Conservation (phyloP, 2,113 vertebrate species). For the Sander lucioperca region DNA sequence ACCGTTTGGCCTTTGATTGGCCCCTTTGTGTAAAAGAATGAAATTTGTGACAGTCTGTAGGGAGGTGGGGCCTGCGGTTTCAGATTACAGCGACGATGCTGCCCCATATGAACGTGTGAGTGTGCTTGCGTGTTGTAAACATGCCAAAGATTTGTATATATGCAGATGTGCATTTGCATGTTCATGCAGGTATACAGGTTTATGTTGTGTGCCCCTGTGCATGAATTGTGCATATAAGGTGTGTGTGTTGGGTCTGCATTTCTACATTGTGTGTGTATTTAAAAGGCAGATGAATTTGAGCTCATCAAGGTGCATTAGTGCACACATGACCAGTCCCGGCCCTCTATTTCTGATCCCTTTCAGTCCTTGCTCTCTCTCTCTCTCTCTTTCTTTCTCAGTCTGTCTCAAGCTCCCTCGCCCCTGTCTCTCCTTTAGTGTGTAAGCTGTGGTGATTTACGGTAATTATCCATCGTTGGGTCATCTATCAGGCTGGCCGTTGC, state of each 20-base stretch:
- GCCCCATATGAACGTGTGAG: conserved; percentile 48
- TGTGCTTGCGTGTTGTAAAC: background rate
- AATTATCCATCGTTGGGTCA: conserved; percentile 98
- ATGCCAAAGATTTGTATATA: background rate
- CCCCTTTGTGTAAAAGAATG: conserved; percentile 55
- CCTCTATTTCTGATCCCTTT: conserved; percentile 72
- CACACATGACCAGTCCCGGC: conserved; percentile 81
- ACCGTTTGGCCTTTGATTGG: conserved; percentile 66
- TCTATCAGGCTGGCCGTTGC: conserved; percentile 95
- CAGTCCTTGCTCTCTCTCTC: conserved; percentile 34
- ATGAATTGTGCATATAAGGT: background rate
- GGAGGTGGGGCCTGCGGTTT: conserved; percentile 75
- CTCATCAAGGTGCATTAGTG: conserved; percentile 90
- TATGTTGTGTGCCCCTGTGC: conserved; percentile 29
- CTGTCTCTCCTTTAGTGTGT: conserved; percentile 74
- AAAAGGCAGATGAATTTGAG: conserved; percentile 67
- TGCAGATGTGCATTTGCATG: conserved; percentile 7
- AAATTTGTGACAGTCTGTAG: conserved; percentile 69
- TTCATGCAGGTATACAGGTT: background rate
- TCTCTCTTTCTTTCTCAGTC: conserved; percentile 35
- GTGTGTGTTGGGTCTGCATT: background rate
- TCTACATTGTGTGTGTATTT: conserved; percentile 22
- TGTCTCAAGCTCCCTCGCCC: conserved; percentile 61
- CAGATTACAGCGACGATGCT: conserved; percentile 82
- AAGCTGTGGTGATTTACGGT: conserved; percentile 94